These are phyloP conservation scores for Pseudoips prasinana DNA, from an alignment of 2,888 invertebrate genomes.

Conservation along the genomic window DNA sequence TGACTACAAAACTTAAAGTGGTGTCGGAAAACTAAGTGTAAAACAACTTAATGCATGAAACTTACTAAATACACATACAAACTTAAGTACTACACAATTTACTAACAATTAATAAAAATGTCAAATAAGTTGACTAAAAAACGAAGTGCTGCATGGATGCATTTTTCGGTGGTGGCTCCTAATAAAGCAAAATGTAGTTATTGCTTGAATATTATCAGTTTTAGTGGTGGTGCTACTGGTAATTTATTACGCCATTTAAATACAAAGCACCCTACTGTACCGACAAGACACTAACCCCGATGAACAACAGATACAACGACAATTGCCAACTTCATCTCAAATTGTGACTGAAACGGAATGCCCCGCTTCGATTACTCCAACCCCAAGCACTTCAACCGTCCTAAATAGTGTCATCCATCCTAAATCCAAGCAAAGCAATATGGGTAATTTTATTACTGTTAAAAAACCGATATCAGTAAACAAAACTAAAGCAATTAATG, in stretches of 20 bases:
- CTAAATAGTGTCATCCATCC: not conserved
- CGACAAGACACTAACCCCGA: not conserved
- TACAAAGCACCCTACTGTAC: constrained; percentile 1
- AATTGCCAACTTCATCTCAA: not conserved
- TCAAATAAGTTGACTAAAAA: not conserved
- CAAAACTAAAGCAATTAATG: not conserved
- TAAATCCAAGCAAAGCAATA: not conserved
- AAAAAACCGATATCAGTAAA: not conserved
- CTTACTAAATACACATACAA: too few species aligned
- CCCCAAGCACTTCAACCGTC: too few species aligned
- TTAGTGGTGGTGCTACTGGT: constrained; percentile 1
- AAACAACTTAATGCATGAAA: too few species aligned
- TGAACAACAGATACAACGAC: not conserved
- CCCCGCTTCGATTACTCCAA: too few species aligned
- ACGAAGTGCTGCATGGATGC: constrained; percentile 2
- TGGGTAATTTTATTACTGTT: not conserved
- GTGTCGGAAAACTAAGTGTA: too few species aligned
- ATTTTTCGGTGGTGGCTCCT: constrained; percentile 2
- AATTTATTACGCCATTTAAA: constrained; percentile 1
- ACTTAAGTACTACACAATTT: too few species aligned
- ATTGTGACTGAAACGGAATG: not conserved
- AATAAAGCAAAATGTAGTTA: constrained; percentile 3
- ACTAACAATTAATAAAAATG: not conserved
- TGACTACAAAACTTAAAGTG: too few species aligned
- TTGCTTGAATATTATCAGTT: not conserved